These are phyloP conservation scores for Astropecten irregularis DNA, from an alignment of 53 echinoderm and acorn worm genomes.

Conservation along the genomic window DNA sequence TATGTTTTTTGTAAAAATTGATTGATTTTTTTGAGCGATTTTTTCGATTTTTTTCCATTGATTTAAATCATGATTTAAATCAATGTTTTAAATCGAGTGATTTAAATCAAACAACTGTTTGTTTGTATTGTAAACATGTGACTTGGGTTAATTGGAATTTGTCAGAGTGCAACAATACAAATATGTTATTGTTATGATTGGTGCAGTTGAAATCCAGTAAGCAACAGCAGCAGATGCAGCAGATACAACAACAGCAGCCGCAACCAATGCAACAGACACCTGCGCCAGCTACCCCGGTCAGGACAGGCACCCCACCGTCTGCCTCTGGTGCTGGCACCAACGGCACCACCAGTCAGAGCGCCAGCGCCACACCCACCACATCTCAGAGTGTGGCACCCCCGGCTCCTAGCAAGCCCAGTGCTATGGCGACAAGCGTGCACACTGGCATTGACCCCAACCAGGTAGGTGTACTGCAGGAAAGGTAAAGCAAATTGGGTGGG, in stretches of 20 bases:
- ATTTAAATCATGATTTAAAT: no score
- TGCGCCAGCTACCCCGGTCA: conserved; percentile 8
- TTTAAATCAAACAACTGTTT: no score
- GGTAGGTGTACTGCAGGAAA: no score
- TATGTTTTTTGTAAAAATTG: no score
- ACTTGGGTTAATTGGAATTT: no score
- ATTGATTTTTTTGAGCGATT: no score
- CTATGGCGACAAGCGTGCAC: conserved; percentile 30
- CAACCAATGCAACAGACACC: background rate
- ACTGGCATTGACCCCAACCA: conserved; percentile 46
- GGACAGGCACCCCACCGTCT: conserved; percentile 35
- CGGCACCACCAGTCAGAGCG: conserved; percentile 24
- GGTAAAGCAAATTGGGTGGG: no score
- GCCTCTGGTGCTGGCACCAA: conserved; percentile 8
- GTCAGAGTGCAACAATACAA: no score
- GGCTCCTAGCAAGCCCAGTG: conserved; percentile 4
- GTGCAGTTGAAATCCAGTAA: conserved; percentile 58
- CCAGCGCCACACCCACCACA: background rate
- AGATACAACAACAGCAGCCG: conserved; percentile 25
- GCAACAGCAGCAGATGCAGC: conserved; percentile 45
- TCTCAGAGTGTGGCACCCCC: conserved; percentile 48
- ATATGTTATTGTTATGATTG: no score
- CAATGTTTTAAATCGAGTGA: no score
- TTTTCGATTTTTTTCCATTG: no score
- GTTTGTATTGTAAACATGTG: no score